Evolutionary conservation across 2,797 vertebrate genomes (phyloP).

Genomic region (Austrolebias charrua): DNA sequence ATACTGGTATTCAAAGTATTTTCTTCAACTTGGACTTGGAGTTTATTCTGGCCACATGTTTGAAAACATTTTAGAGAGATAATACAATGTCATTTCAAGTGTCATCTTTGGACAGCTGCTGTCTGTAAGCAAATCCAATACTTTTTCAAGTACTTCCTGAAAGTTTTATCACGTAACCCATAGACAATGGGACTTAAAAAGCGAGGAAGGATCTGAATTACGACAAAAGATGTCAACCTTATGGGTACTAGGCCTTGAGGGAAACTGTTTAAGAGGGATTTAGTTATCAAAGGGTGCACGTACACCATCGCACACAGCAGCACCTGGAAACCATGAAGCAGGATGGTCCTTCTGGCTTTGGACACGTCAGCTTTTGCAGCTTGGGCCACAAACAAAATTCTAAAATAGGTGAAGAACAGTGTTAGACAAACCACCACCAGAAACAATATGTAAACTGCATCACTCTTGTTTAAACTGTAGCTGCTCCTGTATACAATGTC

Average conservation of each 20-base stretch:
- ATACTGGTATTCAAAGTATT: too few species aligned
- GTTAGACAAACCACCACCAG: slow-evolving; percentile 59
- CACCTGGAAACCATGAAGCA: slow-evolving; percentile 55
- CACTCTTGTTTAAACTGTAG: slow-evolving; percentile 40
- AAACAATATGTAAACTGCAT: slow-evolving; percentile 40
- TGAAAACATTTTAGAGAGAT: too few species aligned
- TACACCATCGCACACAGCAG: slow-evolving; percentile 39
- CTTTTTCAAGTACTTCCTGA: slow-evolving; percentile 35
- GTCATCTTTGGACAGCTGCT: neutral
- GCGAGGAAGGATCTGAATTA: slow-evolving; percentile 43
- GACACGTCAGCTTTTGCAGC: slow-evolving; percentile 30
- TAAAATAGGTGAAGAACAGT: slow-evolving; percentile 67
- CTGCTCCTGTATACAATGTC: slow-evolving; percentile 43
- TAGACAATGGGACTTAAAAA: slow-evolving; percentile 42
- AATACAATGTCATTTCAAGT: neutral
- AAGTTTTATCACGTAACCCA: slow-evolving; percentile 39
- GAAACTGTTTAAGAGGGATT: neutral
- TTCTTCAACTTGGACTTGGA: too few species aligned
- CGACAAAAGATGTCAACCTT: slow-evolving; percentile 4
- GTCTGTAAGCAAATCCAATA: slow-evolving; percentile 15
- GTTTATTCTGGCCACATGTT: too few species aligned
- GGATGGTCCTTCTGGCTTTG: slow-evolving; percentile 62
- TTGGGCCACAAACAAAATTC: slow-evolving; percentile 56
- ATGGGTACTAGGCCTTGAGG: neutral
- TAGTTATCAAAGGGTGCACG: slow-evolving; percentile 14